Conservation (phyloP, 2,113 vertebrate species). For the Pseudopodoces humilis region DNA sequence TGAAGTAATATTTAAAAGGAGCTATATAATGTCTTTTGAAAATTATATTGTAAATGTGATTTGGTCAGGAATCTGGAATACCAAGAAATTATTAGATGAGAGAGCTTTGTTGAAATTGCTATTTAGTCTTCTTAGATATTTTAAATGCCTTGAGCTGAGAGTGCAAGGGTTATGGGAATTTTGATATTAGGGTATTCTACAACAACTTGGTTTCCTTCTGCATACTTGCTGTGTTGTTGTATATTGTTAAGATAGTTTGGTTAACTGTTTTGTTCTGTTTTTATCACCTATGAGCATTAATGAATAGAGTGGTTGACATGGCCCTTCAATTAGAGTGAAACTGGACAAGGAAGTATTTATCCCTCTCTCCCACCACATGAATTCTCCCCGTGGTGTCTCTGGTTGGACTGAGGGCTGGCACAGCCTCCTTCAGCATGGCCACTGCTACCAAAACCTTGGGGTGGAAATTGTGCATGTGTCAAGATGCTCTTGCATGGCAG, state of each 20-base stretch:
- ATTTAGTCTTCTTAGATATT: neutral
- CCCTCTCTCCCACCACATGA: neutral
- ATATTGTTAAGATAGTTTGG: neutral
- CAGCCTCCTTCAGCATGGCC: neutral
- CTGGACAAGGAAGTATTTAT: neutral
- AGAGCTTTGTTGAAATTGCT: neutral
- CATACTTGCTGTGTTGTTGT: neutral
- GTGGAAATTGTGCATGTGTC: rapidly evolving
- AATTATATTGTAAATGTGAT: neutral
- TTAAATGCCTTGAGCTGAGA: neutral
- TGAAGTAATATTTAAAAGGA: neutral
- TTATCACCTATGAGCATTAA: neutral
- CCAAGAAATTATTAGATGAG: neutral
- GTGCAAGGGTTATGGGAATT: neutral
- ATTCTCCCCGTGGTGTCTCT: neutral
- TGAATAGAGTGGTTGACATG: neutral
- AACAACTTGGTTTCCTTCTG: neutral
- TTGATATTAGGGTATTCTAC: neutral
- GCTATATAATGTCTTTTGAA: neutral
- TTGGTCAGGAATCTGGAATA: neutral
- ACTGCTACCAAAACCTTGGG: rapidly evolving
- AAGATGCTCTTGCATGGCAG: neutral
- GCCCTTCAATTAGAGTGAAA: neutral
- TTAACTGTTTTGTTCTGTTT: neutral
- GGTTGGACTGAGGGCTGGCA: neutral